Conservation (phyloP, 2,113 vertebrate species). For the Onychostoma macrolepis region DNA sequence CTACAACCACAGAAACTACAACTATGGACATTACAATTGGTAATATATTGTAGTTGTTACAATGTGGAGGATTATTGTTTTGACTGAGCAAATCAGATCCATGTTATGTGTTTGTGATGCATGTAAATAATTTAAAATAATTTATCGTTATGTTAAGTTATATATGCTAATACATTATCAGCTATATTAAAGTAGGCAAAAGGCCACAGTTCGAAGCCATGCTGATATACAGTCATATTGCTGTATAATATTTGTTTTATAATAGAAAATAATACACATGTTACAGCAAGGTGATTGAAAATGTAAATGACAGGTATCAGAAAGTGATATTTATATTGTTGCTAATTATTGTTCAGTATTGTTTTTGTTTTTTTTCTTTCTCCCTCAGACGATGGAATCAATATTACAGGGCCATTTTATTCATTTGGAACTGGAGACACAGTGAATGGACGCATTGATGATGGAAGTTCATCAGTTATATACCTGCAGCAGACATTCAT, state of each 20-base stretch:
- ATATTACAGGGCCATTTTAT: not conserved
- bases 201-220: not conserved
- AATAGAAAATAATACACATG: too few relatives aligned
- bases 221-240: not conserved
- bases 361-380: not conserved
- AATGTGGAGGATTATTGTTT: not conserved
- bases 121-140: too few relatives aligned
- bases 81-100: not conserved
- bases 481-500: constrained; percentile 18
- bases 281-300: not conserved
- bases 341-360: not conserved
- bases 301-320: not conserved
- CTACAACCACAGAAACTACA: not conserved
- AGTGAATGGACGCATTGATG: not conserved
- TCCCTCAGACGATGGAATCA: not conserved
- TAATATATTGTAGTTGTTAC: not conserved
- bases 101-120: not conserved
- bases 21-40: not conserved
- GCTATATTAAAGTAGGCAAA: not conserved
- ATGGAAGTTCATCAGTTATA: constrained; percentile 37
- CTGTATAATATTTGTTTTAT: not conserved
- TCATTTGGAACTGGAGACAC: constrained; percentile 40
- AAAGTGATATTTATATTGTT: not conserved
- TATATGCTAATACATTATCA: not conserved
- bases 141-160: too few relatives aligned